Evolutionary conservation across 2,797 vertebrate genomes (phyloP), one percentile per base, ranked within the genome.

Genomic region (Argentina silus): DNA sequence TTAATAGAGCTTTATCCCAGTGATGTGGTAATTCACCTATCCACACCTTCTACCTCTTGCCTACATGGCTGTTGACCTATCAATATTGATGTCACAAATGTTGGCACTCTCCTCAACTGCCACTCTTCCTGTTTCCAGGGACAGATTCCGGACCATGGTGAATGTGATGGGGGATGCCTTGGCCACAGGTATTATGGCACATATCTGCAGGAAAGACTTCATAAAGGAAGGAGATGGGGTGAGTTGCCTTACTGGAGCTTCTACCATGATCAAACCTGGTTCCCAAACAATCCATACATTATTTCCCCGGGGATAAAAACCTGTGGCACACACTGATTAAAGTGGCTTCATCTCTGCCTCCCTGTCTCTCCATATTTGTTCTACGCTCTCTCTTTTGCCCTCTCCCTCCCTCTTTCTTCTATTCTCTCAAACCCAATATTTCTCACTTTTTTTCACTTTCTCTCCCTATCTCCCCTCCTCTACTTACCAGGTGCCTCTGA

Each of bases 101-200:
- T 36, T 36, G 27, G 27, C 27, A 36, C 27, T 36, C 2, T 36
- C 27, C 27, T 36, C 27, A 36, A 36, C 27, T 62, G 23, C 14
- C 14, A 7, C 8, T 44, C 78, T 80, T 70, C 0, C 76, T 56
- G 62, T 90, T 83, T 51, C 17, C 93, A 99, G 97, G 79, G 97
- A 99, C 91, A 93, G 97, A 84, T 98, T 99, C 81, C 95, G 97
- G 70, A 99, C 97, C 61, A 99, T 99, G 97, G 97, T 99, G 74
- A 99, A 98, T 0, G 97, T 99, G 47, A 95, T 99, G 92, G 97
- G 97, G 0, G 97, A 98, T 0, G 97, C 97, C 0, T 88, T 99
- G 81, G 97, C 97, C 1, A 97, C 97, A 0, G 97, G 97, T 69
- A 98, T 99, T 88, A 98, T 99, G 96, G 97, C 97, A 6, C 97